A percentile compares a stretch with the other conserved stretches of the same genome.
phyloP scores from a whole-genome alignment of 2,888 invertebrate genomes.

The Zygothrica quintamaculata region DNA sequence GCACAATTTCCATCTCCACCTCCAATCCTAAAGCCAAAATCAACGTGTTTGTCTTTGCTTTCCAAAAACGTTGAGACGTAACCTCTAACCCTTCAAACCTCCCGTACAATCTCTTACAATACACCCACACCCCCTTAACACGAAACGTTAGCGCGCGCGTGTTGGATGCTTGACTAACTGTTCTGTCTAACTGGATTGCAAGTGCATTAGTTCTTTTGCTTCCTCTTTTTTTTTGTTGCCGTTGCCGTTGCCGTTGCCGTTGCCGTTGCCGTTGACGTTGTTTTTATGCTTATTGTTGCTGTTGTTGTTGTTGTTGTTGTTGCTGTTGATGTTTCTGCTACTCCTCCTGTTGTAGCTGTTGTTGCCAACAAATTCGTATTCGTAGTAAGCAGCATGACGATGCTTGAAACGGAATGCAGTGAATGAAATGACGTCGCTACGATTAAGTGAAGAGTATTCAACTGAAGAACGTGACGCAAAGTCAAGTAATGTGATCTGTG shows the following conservation, averaged over 20 bases:
- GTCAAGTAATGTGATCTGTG: conserved; percentile 20
- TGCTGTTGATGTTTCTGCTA: conserved; percentile 31
- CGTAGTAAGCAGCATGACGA: conserved; percentile 74
- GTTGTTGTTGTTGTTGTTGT: conserved; percentile 22
- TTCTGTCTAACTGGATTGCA: conserved; percentile 64
- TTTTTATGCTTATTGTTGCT: conserved; percentile 32
- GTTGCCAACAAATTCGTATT: conserved; percentile 25
- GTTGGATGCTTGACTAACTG: conserved; percentile 64
- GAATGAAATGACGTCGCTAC: conserved; percentile 74
- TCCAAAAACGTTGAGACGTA: conserved; percentile 52
- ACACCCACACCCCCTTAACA: neutral
- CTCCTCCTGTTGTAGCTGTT: too few species aligned
- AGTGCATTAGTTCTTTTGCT: conserved; percentile 62
- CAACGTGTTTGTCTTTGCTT: conserved; percentile 77
- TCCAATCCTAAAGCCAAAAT: conserved; percentile 62
- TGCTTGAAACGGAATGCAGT: conserved; percentile 57
- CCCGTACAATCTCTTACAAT: neutral
- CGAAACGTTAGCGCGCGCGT: conserved; percentile 63
- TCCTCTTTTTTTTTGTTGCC: conserved; percentile 1
- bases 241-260: too few species aligned
- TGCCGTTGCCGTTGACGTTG: conserved; percentile 26
- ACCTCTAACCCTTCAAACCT: neutral
- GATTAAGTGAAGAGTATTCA: conserved; percentile 6
- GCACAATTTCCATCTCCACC: conserved; percentile 47
- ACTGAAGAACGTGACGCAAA: conserved; percentile 24